Evolutionary conservation across 2,888 invertebrate genomes (phyloP).

Genomic region (Parnassius apollo): DNA sequence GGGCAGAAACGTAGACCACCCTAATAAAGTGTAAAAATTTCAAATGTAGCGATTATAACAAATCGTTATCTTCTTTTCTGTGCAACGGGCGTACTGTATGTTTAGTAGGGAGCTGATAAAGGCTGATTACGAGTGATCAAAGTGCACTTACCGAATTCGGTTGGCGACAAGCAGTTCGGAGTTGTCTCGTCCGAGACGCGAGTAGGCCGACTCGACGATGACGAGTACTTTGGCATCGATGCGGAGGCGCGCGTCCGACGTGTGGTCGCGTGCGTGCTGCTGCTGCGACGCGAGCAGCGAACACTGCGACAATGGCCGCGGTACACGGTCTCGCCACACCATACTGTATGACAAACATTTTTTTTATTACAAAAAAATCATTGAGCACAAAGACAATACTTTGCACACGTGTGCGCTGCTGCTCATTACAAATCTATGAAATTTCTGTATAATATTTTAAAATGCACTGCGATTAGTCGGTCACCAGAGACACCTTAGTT

Average conservation of each 20-base stretch:
- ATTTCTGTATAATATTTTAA: no score
- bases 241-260: slow-evolving; percentile 90
- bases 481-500: no score
- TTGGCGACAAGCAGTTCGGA: slow-evolving; percentile 95
- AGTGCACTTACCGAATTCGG: slow-evolving; percentile 89
- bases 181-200: slow-evolving; percentile 93
- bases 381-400: no score
- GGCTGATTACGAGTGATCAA: background rate
- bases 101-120: no score
- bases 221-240: slow-evolving; percentile 96
- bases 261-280: slow-evolving; percentile 88
- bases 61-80: no score
- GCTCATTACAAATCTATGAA: no score
- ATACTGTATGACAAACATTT: slow-evolving; percentile 44
- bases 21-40: no score
- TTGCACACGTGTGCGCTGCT: no score
- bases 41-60: no score
- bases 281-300: slow-evolving; percentile 85
- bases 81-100: no score
- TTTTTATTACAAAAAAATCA: background rate
- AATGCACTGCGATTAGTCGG: no score
- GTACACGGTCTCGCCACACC: slow-evolving; percentile 89
- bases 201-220: slow-evolving; percentile 96
- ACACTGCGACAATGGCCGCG: slow-evolving; percentile 92
- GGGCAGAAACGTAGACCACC: no score